These are phyloP conservation scores for Isotomurus palustris DNA, from an alignment of 2,888 invertebrate species.

Conservation along the genomic window DNA sequence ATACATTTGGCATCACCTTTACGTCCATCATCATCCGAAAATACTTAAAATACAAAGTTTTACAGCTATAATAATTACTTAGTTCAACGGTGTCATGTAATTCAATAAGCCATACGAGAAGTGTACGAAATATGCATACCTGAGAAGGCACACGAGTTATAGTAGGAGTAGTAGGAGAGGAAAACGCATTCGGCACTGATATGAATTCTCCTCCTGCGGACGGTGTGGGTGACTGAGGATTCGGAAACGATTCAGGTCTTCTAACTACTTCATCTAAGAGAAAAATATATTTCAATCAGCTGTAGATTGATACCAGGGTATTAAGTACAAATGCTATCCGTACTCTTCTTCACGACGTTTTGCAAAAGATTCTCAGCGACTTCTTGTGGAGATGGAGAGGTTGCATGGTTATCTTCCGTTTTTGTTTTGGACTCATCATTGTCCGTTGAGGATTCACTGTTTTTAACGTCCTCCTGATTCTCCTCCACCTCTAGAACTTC, in stretches of 20 bases:
- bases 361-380: constrained; percentile 36
- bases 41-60: constrained; percentile 27
- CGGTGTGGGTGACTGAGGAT: constrained; percentile 25
- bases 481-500: neutral
- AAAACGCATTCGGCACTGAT: constrained; percentile 16
- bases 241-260: neutral
- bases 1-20: constrained; percentile 42
- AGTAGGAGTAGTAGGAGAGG: constrained; percentile 47
- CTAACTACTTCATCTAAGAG: constrained; percentile 21
- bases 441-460: too few species aligned
- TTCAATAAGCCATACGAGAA: too few species aligned
- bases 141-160: constrained; percentile 50
- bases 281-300: neutral
- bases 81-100: too few species aligned
- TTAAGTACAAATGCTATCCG: neutral
- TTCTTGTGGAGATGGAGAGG: constrained; percentile 31
- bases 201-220: constrained; percentile 15
- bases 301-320: neutral
- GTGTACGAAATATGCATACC: too few species aligned
- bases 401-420: constrained; percentile 7
- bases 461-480: constrained; percentile 4
- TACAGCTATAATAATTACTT: too few species aligned
- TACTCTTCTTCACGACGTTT: constrained; percentile 37
- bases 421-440: neutral
- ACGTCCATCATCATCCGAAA: constrained; percentile 46